Base-by-base conservation (phyloP, 1,140 invertebrate species). In the Notospermus geniculatus region DNA sequence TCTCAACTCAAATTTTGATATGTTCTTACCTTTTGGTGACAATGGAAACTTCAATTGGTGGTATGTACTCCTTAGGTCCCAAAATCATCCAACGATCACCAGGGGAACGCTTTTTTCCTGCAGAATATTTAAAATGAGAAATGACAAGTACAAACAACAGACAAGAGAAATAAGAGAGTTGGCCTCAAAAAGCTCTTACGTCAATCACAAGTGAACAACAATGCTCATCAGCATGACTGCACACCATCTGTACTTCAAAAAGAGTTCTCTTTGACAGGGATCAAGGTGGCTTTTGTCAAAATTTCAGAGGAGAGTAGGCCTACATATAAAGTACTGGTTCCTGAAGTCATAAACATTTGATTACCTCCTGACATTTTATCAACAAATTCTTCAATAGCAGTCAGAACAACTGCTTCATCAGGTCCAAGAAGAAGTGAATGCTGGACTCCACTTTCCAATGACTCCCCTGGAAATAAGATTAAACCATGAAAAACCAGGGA, bases 41-140 rank as follows among this genome's bases (percentile, higher is more conserved):
- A 11, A 84, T 77, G 56, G 75, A 71, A 1, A 84, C 82, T 65
- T 83, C 71, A 59, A 77, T 75, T 39, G 80, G 80, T 52, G 83
- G 83, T 13, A 83, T 79, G 61, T 83, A 84, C 59, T 81, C 78
- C 27, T 69, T 54, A 15, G 83, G 81, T 17, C 83, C 83, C 45
- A 58, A 60, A 46, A 84, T 76, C 77, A 84, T 79, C 83, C 83
- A 84, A 46, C 67, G 68, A 41, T 84, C 83, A 46, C 83, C 83
- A 32, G 81, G 71, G 32, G 69, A 63, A 7, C 79, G 60, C 46
- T 50, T 19, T n/a, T 50, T 50, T 50, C 46, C n/a, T 50, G n/a
- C 5, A 50, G 9, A 50, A n/a, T n/a, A n/a, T n/a, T n/a, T n/a
- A n/a, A n/a, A n/a, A n/a, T n/a, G n/a, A n/a, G n/a, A n/a, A n/a